Base-by-base conservation (phyloP, 2,113 vertebrate genomes). In the Zeus faber region DNA sequence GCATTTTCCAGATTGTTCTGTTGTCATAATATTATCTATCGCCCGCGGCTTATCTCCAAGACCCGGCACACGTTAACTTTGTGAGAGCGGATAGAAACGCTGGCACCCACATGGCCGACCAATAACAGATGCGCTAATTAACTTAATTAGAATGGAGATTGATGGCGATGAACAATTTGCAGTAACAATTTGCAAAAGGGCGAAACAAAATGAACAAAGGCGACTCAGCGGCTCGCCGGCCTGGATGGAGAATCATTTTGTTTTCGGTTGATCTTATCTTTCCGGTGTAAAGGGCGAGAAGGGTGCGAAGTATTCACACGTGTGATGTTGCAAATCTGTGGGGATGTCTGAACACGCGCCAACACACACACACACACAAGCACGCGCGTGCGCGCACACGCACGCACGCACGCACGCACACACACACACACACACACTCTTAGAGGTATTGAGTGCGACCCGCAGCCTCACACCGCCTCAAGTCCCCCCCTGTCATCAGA, bases 401-500 rank as follows among this genome's bases (percentile, higher is more conserved):
- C 31, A 35, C 16, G 11, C 20, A 37, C 24, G 23, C 47, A 49
- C 11, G 22, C 50, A 22, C 50, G 3, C 20, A 23, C 18, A 53
- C 33, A 53, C 18, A 39, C 31, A 40, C 49, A 52, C 29, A 33
- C 27, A 21, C n/a, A 29, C 53, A 2, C 53, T n/a, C n/a, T n/a
- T n/a, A n/a, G n/a, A n/a, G n/a, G n/a, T n/a, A n/a, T n/a, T n/a
- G n/a, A n/a, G n/a, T n/a, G n/a, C n/a, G n/a, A n/a, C n/a, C n/a
- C n/a, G n/a, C n/a, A n/a, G n/a, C n/a, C n/a, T n/a, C n/a, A n/a
- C n/a, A n/a, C n/a, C n/a, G n/a, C n/a, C n/a, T n/a, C n/a, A n/a
- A n/a, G n/a, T n/a, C n/a, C n/a, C n/a, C n/a, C n/a, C n/a, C 40
- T 22, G 73, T 85, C 72, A 72, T 82, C 75, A 72, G 49, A 71